phyloP scores from a whole-genome alignment of 2,113 vertebrate genomes.

The Archilochus colubris region DNA sequence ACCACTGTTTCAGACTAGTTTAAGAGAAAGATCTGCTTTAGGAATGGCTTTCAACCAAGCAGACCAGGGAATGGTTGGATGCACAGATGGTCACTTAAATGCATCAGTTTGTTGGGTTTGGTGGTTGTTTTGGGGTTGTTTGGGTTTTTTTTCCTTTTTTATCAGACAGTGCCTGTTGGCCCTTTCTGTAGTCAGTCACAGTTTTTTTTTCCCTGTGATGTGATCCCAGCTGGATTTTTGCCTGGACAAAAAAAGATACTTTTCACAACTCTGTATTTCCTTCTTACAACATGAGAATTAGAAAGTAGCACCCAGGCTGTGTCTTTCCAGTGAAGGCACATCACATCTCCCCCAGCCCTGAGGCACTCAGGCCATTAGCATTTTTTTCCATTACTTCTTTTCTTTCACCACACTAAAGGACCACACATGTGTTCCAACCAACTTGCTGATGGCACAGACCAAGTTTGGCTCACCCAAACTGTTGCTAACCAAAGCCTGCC shows the following conservation, averaged over 20 bases:
- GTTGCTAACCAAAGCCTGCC: neutral
- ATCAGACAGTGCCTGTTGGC: neutral
- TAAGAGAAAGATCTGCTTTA: neutral
- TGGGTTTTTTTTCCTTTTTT: neutral
- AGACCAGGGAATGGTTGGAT: neutral
- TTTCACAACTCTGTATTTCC: neutral
- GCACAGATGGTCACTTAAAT: neutral
- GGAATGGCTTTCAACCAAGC: neutral
- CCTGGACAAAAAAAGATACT: neutral
- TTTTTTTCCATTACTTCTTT: neutral
- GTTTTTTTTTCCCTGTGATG: neutral
- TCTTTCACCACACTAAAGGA: neutral
- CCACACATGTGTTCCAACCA: accelerated
- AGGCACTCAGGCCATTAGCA: neutral
- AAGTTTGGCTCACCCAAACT: neutral
- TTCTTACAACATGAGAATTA: neutral
- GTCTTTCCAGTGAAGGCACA: neutral
- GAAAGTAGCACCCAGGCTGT: neutral
- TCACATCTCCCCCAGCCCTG: neutral
- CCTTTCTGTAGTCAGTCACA: neutral
- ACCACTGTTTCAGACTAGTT: neutral
- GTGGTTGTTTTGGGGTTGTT: too few species aligned
- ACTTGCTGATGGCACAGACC: neutral
- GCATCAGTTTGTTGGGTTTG: neutral
- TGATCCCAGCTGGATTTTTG: neutral